These are phyloP conservation scores for Napeogenes sylphis DNA, from an alignment of 2,888 invertebrate species.

Conservation along the genomic window DNA sequence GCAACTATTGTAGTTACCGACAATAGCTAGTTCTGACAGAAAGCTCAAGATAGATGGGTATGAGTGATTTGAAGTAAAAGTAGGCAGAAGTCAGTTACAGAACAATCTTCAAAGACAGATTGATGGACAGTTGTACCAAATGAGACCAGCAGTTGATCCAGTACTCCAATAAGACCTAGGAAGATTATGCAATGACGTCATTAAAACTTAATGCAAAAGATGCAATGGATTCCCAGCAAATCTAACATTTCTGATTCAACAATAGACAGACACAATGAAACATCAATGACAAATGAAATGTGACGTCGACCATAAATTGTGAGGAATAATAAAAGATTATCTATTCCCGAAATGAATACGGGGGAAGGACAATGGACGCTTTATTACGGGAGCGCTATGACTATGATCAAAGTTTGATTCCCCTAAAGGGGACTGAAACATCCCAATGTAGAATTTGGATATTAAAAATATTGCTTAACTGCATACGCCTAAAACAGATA, in stretches of 20 bases:
- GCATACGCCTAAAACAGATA: too few relatives aligned
- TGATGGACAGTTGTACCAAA: too few relatives aligned
- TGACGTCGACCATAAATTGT: constrained; percentile 68
- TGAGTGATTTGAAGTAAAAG: too few relatives aligned
- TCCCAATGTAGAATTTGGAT: constrained; percentile 4
- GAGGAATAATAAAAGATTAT: constrained; percentile 73
- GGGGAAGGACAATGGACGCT: constrained; percentile 68
- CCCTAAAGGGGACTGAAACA: constrained; percentile 11
- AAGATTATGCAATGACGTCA: not conserved
- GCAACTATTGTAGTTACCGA: too few relatives aligned
- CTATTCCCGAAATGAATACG: constrained; percentile 68
- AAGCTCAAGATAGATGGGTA: too few relatives aligned
- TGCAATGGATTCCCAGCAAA: constrained; percentile 23
- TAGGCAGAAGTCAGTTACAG: too few relatives aligned
- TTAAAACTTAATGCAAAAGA: constrained; percentile 11
- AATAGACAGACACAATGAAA: constrained; percentile 33
- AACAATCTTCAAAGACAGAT: too few relatives aligned
- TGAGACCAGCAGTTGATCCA: too few relatives aligned
- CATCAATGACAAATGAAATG: constrained; percentile 67
- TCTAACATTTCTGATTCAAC: constrained; percentile 26
- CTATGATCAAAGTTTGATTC: constrained; percentile 41
- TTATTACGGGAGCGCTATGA: constrained; percentile 56
- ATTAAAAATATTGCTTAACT: constrained; percentile 1
- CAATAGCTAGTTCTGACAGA: too few relatives aligned
- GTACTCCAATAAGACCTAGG: too few relatives aligned